Percentiles rank a stretch among this genome's conserved stretches.
phyloP scores from a whole-genome alignment of 2,888 invertebrate genomes.

The Ichneumoninae sp. region DNA sequence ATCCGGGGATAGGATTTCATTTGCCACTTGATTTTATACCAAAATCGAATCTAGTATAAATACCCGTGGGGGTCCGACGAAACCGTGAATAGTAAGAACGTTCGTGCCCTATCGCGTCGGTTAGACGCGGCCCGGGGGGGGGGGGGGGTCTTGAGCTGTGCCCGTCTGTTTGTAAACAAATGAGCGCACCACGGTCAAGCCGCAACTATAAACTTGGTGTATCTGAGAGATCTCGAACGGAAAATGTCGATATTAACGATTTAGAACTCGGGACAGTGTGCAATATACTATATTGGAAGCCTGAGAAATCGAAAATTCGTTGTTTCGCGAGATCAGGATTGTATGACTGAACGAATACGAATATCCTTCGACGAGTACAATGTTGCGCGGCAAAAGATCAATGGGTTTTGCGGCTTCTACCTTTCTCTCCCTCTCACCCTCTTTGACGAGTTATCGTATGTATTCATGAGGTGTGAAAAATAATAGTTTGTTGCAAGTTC shows the following conservation, averaged over 20 bases:
- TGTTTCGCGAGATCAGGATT: neutral
- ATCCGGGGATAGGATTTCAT: neutral
- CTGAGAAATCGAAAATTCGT: neutral
- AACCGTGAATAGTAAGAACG: neutral
- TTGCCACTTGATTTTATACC: neutral
- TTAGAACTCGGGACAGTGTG: neutral
- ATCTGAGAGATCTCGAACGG: conserved; percentile 24
- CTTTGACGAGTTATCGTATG: neutral
- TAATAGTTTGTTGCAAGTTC: neutral
- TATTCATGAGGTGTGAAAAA: neutral
- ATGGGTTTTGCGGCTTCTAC: conserved; percentile 4
- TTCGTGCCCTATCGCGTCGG: conserved; percentile 9
- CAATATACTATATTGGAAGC: neutral
- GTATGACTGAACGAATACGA: neutral
- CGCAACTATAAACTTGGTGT: conserved; percentile 7
- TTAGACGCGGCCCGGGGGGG: neutral
- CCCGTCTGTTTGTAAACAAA: conserved; percentile 63
- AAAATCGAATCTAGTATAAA: neutral
- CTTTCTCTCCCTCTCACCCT: neutral
- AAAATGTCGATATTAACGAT: conserved; percentile 8
- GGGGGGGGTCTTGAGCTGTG: conserved; percentile 7
- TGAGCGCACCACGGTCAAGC: conserved; percentile 48
- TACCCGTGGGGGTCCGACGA: neutral
- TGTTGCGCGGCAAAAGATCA: conserved; percentile 5
- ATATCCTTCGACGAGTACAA: conserved; percentile 6